Evolutionary conservation across 2,113 vertebrate species (phyloP).

Genomic region (Beaufortia kweichowensis): DNA sequence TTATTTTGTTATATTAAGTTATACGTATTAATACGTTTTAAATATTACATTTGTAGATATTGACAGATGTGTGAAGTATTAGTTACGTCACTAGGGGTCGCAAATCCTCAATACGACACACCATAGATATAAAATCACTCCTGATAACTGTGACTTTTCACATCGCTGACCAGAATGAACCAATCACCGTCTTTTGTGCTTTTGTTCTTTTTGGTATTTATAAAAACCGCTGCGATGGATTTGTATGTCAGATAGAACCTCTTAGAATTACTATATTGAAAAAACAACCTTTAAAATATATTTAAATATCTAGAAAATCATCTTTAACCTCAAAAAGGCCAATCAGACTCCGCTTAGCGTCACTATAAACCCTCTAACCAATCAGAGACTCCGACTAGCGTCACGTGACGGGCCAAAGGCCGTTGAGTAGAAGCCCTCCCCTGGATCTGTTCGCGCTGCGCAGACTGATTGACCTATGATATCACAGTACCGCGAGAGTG

Average conservation of each 20-base stretch:
- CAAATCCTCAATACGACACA: too few species aligned
- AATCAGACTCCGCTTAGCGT: not conserved
- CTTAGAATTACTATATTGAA: too few species aligned
- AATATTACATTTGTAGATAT: too few species aligned
- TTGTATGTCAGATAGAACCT: not conserved
- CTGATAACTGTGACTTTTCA: not conserved
- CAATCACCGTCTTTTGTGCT: not conserved
- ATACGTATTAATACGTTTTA: too few species aligned
- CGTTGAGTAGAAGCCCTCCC: not conserved
- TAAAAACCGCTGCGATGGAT: not conserved
- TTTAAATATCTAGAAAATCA: too few species aligned
- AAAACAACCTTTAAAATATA: too few species aligned
- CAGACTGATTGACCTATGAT: not conserved
- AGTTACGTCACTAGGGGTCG: too few species aligned
- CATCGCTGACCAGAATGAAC: not conserved
- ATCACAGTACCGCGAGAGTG: too few species aligned
- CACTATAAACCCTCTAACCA: constrained; percentile 6
- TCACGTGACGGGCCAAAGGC: not conserved
- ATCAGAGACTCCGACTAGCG: not conserved
- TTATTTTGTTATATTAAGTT: too few species aligned
- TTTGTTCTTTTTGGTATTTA: not conserved
- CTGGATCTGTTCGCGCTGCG: not conserved
- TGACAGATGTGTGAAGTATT: too few species aligned
- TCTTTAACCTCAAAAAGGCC: too few species aligned
- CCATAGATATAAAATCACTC: too few species aligned